Base-by-base conservation (phyloP, 2,797 vertebrate genomes). In the Malurus leucopterus region DNA sequence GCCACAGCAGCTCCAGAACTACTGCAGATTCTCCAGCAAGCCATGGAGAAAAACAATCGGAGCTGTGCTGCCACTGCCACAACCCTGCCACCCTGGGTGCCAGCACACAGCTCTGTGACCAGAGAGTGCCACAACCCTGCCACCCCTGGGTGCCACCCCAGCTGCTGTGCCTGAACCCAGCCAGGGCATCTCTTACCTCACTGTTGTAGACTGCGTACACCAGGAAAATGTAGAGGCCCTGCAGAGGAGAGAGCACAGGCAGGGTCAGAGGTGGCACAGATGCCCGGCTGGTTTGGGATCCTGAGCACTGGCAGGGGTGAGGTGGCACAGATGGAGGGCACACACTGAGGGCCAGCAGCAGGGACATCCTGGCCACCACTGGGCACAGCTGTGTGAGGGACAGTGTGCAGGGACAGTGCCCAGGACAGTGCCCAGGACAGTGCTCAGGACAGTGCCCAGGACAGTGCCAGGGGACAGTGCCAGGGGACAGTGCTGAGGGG, bases 181-280 rank as follows among this genome's bases (percentile, higher is more conserved):
- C 11, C 32, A 71, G 3, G 1, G 1, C 9, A 13, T 3, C 30
- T n/a, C 88, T 97, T 97, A 99, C 98, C 98, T 99, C 98, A 9
- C 97, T 98, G 92, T 98, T 99, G 94, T 97, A 99, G 95, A 98
- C 92, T 2, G 98, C 98, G 24, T 98, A 99, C 85, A 99, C 98
- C 90, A 99, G 95, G 96, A 99, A 99, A 90, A 99, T 99, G 80
- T 99, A 99, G 15, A 98, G 97, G 44, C 98, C 99, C 98, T 99
- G 95, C 3, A 69, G 55, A 62, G 36, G 46, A 84, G 58, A 68
- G 59, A 74, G 34, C 49, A 53, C 21, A 27, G 50, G 19, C 17
- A 26, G 46, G 41, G 34, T 92, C 38, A 70, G 62, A 15, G 61
- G 46, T 34, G 38, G 91, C 38, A 70, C 59, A 15, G 61, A 2